These are phyloP conservation scores for Pygocentrus nattereri DNA, from an alignment of 2,797 vertebrate species.

Conservation along the genomic window DNA sequence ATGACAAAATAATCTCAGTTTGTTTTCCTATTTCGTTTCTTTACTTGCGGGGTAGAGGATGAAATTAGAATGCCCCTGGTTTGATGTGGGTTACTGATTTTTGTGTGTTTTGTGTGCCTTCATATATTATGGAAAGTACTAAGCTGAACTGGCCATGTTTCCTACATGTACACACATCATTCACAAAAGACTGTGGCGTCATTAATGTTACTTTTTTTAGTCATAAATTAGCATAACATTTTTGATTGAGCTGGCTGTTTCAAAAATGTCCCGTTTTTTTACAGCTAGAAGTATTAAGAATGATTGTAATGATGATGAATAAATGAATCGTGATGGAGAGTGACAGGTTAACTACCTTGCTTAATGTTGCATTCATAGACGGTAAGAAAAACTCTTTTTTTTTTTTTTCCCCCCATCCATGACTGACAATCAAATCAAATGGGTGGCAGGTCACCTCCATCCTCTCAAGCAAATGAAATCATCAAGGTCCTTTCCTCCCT, in stretches of 20 bases:
- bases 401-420: constrained; percentile 23
- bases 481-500: constrained; percentile 49
- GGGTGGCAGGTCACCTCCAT: constrained; percentile 64
- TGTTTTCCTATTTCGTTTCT: not conserved
- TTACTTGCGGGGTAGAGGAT: not conserved
- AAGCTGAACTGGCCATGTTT: not conserved
- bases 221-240: not conserved
- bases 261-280: not conserved
- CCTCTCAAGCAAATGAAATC: constrained; percentile 79
- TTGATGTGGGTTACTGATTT: constrained; percentile 2
- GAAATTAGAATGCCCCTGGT: not conserved
- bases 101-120: not conserved
- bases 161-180: not conserved
- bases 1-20: not conserved
- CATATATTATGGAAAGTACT: not conserved
- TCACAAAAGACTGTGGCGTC: not conserved
- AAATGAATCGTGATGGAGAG: not conserved
- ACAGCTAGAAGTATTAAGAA: not conserved
- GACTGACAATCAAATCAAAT: constrained; percentile 70
- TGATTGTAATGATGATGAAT: constrained; percentile 10
- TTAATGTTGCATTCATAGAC: constrained; percentile 18
- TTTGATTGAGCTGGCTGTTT: not conserved
- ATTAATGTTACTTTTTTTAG: not conserved
- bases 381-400: not conserved
- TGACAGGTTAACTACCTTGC: constrained; percentile 11